A percentile compares a stretch with the other conserved stretches of the same genome.
These are phyloP conservation scores for Orthonyx spaldingii DNA, from an alignment of 2,113 vertebrate genomes.

Conservation along the genomic window DNA sequence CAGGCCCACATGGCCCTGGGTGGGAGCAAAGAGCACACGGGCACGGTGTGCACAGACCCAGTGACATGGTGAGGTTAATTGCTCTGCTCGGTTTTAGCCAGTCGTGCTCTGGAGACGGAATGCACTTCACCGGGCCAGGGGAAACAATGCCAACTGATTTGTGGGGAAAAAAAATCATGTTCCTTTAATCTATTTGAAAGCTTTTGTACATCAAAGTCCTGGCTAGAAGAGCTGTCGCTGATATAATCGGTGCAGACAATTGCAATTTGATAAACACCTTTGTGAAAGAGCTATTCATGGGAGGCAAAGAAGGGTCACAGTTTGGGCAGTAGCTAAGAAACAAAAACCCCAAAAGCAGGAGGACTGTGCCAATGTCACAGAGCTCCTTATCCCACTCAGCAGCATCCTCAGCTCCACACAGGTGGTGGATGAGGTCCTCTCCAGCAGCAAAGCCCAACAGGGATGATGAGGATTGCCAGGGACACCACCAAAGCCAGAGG, in stretches of 20 bases:
- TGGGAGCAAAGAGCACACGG: background rate
- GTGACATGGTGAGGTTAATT: background rate
- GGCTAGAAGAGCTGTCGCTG: background rate
- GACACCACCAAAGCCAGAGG: background rate
- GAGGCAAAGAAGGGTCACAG: background rate
- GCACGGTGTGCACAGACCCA: accelerated
- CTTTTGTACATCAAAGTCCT: background rate
- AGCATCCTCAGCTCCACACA: background rate
- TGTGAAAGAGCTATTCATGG: background rate
- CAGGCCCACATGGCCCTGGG: background rate
- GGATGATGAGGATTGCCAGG: background rate
- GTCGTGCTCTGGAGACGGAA: background rate
- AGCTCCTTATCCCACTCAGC: background rate
- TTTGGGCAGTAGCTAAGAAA: background rate
- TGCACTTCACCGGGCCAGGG: accelerated
- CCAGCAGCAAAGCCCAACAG: accelerated
- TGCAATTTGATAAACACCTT: background rate
- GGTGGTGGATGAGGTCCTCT: accelerated
- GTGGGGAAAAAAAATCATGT: background rate
- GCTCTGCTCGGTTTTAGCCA: background rate
- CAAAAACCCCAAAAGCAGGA: background rate
- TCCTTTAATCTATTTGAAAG: slow-evolving; percentile 10
- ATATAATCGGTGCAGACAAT: background rate
- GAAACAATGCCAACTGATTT: accelerated
- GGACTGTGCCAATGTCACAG: background rate